These are phyloP conservation scores for Netelia inedita DNA, from an alignment of 2,888 invertebrate species.

Conservation along the genomic window DNA sequence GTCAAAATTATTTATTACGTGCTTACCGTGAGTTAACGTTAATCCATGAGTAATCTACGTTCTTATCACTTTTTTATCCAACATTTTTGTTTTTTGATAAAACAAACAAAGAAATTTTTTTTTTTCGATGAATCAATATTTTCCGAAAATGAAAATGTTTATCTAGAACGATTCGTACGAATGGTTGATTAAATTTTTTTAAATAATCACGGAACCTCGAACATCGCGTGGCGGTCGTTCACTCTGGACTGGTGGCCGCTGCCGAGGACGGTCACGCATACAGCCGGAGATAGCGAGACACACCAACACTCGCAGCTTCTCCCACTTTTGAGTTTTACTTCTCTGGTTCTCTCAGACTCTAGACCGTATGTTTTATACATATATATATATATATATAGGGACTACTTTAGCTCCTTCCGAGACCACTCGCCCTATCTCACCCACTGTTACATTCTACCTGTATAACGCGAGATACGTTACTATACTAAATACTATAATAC, in stretches of 20 bases:
- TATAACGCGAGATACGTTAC: conserved; percentile 15
- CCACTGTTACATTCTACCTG: conserved; percentile 47
- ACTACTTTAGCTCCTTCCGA: conserved; percentile 38
- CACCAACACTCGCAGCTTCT: conserved; percentile 71
- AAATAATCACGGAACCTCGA: conserved; percentile 58
- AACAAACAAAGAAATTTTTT: too few species aligned
- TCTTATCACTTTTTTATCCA: too few species aligned
- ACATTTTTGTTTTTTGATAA: too few species aligned
- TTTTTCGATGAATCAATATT: too few species aligned
- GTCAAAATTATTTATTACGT: too few species aligned
- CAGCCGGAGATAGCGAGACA: conserved; percentile 16
- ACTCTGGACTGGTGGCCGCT: conserved; percentile 81
- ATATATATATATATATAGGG: not conserved
- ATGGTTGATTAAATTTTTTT: too few species aligned
- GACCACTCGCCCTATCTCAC: conserved; percentile 59
- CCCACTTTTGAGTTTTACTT: conserved; percentile 72
- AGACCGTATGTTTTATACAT: not conserved
- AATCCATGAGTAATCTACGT: too few species aligned
- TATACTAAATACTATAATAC: conserved; percentile 44
- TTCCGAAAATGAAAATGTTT: not conserved
- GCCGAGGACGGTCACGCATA: conserved; percentile 76
- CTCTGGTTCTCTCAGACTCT: conserved; percentile 44
- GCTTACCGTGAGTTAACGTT: too few species aligned
- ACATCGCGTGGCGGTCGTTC: conserved; percentile 81
- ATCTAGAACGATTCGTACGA: too few species aligned